phyloP scores from a whole-genome alignment of 23 tunicate species.

The Halocynthia aurantium region DNA sequence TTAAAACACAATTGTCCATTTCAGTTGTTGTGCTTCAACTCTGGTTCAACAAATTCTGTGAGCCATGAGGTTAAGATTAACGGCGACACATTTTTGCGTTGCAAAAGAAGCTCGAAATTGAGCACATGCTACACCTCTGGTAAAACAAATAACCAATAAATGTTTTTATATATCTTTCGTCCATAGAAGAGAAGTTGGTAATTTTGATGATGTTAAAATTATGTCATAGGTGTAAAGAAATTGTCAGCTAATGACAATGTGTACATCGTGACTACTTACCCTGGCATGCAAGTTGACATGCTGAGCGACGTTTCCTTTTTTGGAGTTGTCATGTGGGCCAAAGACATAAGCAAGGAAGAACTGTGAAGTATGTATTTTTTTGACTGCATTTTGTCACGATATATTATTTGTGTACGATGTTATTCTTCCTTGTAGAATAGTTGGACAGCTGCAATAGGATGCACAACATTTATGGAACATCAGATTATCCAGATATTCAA shows the following conservation, averaged over 20 bases:
- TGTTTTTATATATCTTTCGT: too few species aligned
- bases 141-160: background rate
- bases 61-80: slow-evolving; percentile 82
- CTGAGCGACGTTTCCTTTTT: slow-evolving; percentile 52
- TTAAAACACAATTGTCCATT: background rate
- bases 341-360: too few species aligned
- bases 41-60: slow-evolving; percentile 19
- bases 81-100: slow-evolving; percentile 61
- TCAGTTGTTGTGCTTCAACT: slow-evolving; percentile 37
- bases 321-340: slow-evolving; percentile 60
- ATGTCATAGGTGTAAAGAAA: slow-evolving; percentile 36
- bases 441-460: too few species aligned
- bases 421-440: too few species aligned
- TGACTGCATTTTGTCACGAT: too few species aligned
- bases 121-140: slow-evolving; percentile 79
- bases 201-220: too few species aligned
- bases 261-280: slow-evolving; percentile 43
- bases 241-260: slow-evolving; percentile 47
- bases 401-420: too few species aligned
- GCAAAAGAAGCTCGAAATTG: slow-evolving; percentile 30
- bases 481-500: too few species aligned
- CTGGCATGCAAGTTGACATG: slow-evolving; percentile 58
- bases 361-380: too few species aligned
- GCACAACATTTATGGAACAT: too few species aligned
- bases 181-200: too few species aligned